phyloP scores from a whole-genome alignment of 2,888 invertebrate genomes.

The Cryptocheilus praepositus region DNA sequence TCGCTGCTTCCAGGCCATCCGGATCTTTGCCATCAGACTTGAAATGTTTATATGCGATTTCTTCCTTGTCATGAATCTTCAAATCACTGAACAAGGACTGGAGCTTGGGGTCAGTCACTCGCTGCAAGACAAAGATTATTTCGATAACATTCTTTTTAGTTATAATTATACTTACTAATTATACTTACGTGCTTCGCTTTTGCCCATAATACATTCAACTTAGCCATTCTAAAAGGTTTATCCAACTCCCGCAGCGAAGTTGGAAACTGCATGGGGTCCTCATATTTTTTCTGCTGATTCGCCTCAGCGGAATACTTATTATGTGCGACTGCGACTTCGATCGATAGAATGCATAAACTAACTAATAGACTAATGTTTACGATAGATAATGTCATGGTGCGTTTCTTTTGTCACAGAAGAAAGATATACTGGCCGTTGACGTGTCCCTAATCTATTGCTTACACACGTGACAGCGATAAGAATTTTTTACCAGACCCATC shows the following conservation, averaged over 20 bases:
- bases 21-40: conserved; percentile 90
- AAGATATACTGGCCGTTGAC: too few relatives aligned
- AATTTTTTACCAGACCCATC: too few relatives aligned
- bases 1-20: conserved; percentile 89
- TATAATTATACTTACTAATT: conserved; percentile 3
- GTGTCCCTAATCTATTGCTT: too few relatives aligned
- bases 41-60: conserved; percentile 87
- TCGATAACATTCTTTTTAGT: neutral
- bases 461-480: too few relatives aligned
- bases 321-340: conserved; percentile 28
- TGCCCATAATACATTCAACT: conserved; percentile 91
- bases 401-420: neutral
- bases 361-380: conserved; percentile 13
- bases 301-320: conserved; percentile 83
- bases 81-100: conserved; percentile 92
- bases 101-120: conserved; percentile 88
- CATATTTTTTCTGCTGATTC: conserved; percentile 74
- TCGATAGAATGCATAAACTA: conserved; percentile 24
- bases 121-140: conserved; percentile 76
- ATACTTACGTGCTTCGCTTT: conserved; percentile 90
- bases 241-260: conserved; percentile 82
- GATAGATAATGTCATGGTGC: too few relatives aligned
- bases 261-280: conserved; percentile 67
- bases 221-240: conserved; percentile 92
- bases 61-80: conserved; percentile 94